phyloP scores from a whole-genome alignment of 1,140 invertebrate species.

The Penaeus indicus region DNA sequence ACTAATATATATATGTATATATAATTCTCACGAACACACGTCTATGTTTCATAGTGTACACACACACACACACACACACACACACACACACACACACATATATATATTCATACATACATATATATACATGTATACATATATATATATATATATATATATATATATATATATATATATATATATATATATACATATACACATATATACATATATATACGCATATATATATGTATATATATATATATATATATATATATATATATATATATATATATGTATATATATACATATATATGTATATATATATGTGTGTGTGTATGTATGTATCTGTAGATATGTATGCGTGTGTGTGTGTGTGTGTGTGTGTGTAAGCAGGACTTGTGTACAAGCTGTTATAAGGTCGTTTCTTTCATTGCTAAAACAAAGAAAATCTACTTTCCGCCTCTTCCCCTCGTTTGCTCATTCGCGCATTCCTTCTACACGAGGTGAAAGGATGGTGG shows the following conservation, averaged over 20 bases:
- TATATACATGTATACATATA: slow-evolving; percentile 3
- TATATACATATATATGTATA: background rate
- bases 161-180: slow-evolving; percentile 11
- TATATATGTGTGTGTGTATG: background rate
- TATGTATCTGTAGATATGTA: background rate
- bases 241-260: slow-evolving; percentile 25
- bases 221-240: background rate
- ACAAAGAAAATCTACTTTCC: too few relatives aligned
- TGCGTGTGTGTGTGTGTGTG: background rate
- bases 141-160: background rate
- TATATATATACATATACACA: background rate
- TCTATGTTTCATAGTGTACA: too few relatives aligned
- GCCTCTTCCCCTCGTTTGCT: too few relatives aligned
- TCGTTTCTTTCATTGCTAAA: background rate
- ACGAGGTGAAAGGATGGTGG: too few relatives aligned
- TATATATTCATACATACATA: background rate
- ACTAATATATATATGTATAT: too few relatives aligned
- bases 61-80: background rate
- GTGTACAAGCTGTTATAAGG: background rate
- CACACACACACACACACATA: slow-evolving; percentile 24
- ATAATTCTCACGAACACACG: too few relatives aligned
- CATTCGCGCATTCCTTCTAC: too few relatives aligned
- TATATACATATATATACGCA: background rate
- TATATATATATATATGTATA: slow-evolving; percentile 24
- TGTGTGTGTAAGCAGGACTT: background rate